Evolutionary conservation across 2,797 vertebrate species (phyloP).

Genomic region (Denticeps clupeoides): DNA sequence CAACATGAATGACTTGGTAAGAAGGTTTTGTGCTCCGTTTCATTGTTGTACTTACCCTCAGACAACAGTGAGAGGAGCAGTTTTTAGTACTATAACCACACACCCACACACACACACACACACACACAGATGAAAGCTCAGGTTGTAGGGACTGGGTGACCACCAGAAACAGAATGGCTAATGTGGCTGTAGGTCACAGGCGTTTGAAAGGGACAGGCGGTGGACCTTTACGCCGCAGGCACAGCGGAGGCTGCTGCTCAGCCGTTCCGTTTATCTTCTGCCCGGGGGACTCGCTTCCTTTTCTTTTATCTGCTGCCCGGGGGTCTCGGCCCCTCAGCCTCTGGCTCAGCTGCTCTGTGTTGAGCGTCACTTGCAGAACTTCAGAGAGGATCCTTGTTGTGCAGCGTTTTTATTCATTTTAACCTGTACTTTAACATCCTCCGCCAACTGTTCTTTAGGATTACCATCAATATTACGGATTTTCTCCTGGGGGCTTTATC

Average conservation of each 20-base stretch:
- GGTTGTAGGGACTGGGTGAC: not conserved
- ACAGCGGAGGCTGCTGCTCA: not conserved
- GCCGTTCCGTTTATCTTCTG: not conserved
- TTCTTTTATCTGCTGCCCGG: not conserved
- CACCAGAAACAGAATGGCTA: conserved; percentile 46
- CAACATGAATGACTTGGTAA: conserved; percentile 93
- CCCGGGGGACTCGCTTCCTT: conserved; percentile 10
- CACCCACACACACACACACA: not conserved
- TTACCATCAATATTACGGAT: conserved; percentile 41
- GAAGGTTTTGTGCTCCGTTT: conserved; percentile 7
- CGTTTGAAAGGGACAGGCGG: conserved; percentile 33
- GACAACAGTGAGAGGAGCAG: not conserved
- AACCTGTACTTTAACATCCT: too few species aligned
- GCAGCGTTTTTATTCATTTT: conserved; percentile 19
- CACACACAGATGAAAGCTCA: conserved; percentile 31
- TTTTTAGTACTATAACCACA: not conserved
- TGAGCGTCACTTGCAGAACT: too few species aligned
- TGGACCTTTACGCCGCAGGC: conserved; percentile 14
- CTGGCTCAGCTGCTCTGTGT: too few species aligned
- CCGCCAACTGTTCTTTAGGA: conserved; percentile 22
- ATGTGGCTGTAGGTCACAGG: conserved; percentile 21
- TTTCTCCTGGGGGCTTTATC: conserved; percentile 21
- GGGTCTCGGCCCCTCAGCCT: not conserved
- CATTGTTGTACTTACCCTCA: not conserved
- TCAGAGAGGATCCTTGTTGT: too few species aligned